phyloP scores from a whole-genome alignment of 2,797 vertebrate genomes.

The Rhynchonycteris naso region DNA sequence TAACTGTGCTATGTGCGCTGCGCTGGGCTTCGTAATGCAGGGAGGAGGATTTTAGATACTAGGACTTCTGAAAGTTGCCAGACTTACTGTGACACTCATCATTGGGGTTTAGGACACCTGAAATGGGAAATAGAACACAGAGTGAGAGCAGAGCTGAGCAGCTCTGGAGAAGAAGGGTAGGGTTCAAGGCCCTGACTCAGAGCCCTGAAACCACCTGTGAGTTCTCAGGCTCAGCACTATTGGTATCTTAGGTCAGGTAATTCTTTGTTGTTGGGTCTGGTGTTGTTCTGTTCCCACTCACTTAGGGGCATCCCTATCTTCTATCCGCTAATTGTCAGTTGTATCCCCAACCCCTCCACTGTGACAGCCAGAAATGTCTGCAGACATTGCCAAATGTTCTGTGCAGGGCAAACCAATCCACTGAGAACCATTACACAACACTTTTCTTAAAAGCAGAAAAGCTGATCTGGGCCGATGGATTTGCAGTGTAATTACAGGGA shows the following conservation, averaged over 20 bases:
- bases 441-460: background rate
- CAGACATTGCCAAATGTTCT: background rate
- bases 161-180: background rate
- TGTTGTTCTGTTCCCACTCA: background rate
- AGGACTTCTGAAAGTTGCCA: background rate
- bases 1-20: background rate
- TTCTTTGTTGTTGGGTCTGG: background rate
- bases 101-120: background rate
- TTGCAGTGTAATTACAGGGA: background rate
- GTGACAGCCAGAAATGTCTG: background rate
- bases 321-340: background rate
- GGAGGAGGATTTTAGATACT: background rate
- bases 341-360: background rate
- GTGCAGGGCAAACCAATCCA: background rate
- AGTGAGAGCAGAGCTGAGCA: background rate
- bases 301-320: background rate
- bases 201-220: background rate
- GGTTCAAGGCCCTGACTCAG: too few species aligned
- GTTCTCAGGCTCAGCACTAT: background rate
- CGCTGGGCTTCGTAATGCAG: background rate
- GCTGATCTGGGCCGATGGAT: background rate
- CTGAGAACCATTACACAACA: background rate
- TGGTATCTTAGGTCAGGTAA: background rate
- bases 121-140: background rate
- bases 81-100: background rate